Evolutionary conservation across 2,888 invertebrate genomes (phyloP), one percentile per base, ranked within the genome.

Genomic region (Tridacna gigas): DNA sequence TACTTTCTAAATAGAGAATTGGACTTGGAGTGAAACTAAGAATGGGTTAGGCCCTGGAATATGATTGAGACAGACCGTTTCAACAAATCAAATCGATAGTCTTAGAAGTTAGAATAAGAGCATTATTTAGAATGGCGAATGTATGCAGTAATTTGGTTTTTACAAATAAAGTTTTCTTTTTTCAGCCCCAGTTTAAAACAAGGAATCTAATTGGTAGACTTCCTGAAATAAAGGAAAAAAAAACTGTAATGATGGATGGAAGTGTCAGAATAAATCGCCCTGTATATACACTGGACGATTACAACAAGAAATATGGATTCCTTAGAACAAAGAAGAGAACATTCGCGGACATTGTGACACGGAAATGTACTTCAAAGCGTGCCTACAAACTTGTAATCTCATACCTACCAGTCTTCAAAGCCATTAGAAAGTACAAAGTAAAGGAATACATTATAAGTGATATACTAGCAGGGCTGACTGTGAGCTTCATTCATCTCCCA

Each of bases 401-500:
- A 1, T 87, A 87, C 25, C 67, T 91, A 37, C 91, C 91, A 1
- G 67, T 90, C 25, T 45, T 91, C 11, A 77, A 78, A 7, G 81
- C 86, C 12, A 56, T 89, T 28, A 69, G 88, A 18, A 86, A 76
- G 12, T 93, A 93, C 81, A 84, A 89, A 28, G 66, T 89, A 51
- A 88, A 83, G 76, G 74, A 89, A n/a, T 91, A 88, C 76, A 69
- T 92, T 0, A 47, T 91, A 22, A 86, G 82, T 15, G 93, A 93
- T 85, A 45, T 91, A 18, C 63, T 93, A 15, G 89, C 92, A 15
- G 94, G 93, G 1, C 71, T 93, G n/a, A 92, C 93, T 15, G 91
- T 90, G 20, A 92, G 91, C 13, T 92, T 93, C 80, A 89, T 94
- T 77, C 93, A 94, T 79, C 89, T 94, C 28, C 93, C 94, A 0